Evolutionary conservation across 2,113 vertebrate genomes (phyloP), one percentile per base, ranked within the genome.

Genomic region (Podocnemis expansa): DNA sequence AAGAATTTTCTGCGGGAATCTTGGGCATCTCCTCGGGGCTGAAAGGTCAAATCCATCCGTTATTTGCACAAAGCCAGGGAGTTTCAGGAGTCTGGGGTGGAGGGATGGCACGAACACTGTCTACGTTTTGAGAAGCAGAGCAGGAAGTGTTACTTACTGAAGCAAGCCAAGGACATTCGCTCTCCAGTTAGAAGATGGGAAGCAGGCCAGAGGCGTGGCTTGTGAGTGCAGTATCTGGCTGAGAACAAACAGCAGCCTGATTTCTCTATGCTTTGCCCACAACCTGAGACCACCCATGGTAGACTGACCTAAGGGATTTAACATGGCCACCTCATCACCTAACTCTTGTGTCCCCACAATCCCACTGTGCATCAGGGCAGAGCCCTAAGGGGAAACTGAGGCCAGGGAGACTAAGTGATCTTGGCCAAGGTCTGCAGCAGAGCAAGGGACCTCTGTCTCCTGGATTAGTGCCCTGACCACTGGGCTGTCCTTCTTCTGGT

Each of bases 1-100:
- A n/a, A 41, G 22, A 73, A 73, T 21, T 73, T 41, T 8, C 38
- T 22, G 19, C 67, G 22, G 10, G n/a, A 16, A 52, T 17, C n/a
- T 38, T 24, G 34, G 21, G n/a, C 67, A 73, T 38, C 67, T 38
- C 9, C 10, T 21, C 10, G 67, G 38, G n/a, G 10, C 19, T 5
- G 67, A 41, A 73, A 73, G 38, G 9, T 73, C 38, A 73, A 73
- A 38, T 73, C 34, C 67, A 73, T 73, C 13, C 1, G 1, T 41
- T 24, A 8, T 73, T 73, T 41, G n/a, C 38, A 70, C 8, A 70
- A 38, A 70, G n/a, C 43, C 83, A 3, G 0, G 22, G 49, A 56
- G 52, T 21, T 34, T 6, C 0, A n/a, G n/a, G n/a, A n/a, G n/a
- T n/a, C 0, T 21, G 78, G 1, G 19, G 24, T 8, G 67, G 10